Evolutionary conservation across 37 sponge, comb jelly and placozoan genomes (phyloP).

Genomic region (Axinella damicornis): DNA sequence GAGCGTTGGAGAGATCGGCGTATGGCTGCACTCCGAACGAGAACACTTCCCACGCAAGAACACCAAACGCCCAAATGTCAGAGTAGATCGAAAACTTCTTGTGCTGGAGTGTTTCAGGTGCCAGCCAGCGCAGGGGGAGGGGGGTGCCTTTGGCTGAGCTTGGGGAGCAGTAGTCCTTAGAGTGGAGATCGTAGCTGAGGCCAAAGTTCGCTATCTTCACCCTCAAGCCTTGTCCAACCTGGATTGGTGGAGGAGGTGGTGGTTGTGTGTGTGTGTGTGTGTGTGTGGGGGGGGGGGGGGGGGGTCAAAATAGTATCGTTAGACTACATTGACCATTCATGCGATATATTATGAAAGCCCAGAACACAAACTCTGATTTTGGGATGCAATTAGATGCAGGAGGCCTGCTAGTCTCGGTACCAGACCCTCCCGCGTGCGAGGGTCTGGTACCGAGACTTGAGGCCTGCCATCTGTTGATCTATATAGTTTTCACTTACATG

Average conservation of each 20-base stretch:
- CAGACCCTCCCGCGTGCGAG: no score
- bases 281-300: no score
- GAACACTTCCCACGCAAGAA: slow-evolving; percentile 75
- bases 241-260: no score
- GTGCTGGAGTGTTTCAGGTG: slow-evolving; percentile 68
- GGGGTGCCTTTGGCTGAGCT: slow-evolving; percentile 38
- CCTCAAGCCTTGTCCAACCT: slow-evolving; percentile 63
- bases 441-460: no score
- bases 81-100: slow-evolving; percentile 60
- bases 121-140: slow-evolving; percentile 73
- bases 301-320: not conserved
- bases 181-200: slow-evolving; percentile 51
- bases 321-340: no score
- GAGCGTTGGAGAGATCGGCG: slow-evolving; percentile 38
- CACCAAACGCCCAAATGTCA: slow-evolving; percentile 74
- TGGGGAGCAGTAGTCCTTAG: slow-evolving; percentile 69
- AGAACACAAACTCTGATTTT: no score
- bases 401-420: no score
- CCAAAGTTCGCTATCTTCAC: slow-evolving; percentile 84
- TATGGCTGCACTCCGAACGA: slow-evolving; percentile 61
- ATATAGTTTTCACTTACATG: slow-evolving; percentile 60
- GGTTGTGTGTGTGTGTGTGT: no score
- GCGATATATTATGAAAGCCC: not conserved
- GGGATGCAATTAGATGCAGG: no score
- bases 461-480: no score